Conservation (phyloP, 1,140 invertebrate species). For the Aphelenchoides besseyi region DNA sequence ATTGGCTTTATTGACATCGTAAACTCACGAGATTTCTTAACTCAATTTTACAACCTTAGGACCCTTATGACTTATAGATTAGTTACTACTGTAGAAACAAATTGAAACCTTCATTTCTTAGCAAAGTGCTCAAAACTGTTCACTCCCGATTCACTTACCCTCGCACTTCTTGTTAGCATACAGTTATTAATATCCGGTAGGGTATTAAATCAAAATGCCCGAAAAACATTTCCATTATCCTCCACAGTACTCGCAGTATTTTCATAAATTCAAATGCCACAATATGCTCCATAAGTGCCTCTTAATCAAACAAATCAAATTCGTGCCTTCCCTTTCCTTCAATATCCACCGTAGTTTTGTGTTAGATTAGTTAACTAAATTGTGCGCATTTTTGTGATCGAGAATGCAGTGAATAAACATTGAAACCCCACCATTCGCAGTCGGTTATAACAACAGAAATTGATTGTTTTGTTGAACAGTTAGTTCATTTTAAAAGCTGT, state of each 20-base stretch:
- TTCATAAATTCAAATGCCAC: background rate
- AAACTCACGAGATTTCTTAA: background rate
- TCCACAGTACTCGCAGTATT: background rate
- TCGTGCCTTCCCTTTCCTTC: slow-evolving; percentile 2
- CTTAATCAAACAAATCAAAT: background rate
- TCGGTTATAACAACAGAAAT: too few species aligned
- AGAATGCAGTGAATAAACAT: background rate
- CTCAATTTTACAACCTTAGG: too few species aligned
- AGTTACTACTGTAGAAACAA: background rate
- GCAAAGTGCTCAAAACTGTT: slow-evolving; percentile 2
- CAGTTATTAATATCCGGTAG: too few species aligned
- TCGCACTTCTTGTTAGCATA: background rate
- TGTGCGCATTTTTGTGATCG: background rate
- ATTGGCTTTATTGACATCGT: background rate
- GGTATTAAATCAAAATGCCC: too few species aligned
- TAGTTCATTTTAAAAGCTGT: too few species aligned
- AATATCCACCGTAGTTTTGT: background rate
- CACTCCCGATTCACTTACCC: background rate
- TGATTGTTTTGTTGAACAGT: too few species aligned
- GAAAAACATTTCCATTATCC: background rate
- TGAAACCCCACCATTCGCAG: background rate
- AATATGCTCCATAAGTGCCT: background rate
- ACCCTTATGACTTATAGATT: too few species aligned
- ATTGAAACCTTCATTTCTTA: background rate
- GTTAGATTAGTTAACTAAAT: background rate